Conservation (phyloP, 2,113 vertebrate species). For the Marmota flaviventris region DNA sequence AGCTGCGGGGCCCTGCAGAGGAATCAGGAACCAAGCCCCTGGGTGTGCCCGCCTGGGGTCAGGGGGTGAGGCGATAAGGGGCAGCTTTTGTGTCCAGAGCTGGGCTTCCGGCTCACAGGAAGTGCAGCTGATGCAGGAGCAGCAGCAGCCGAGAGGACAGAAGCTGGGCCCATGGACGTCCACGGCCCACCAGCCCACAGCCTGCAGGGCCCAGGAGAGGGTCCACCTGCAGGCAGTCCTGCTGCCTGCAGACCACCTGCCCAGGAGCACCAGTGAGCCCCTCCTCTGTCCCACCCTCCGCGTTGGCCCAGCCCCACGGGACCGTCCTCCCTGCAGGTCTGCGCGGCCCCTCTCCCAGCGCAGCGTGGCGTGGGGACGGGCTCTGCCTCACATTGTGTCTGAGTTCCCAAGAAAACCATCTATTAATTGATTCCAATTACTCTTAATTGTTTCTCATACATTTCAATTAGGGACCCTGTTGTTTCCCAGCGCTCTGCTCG, state of each 20-base stretch:
- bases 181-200: neutral
- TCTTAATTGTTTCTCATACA: constrained; percentile 88
- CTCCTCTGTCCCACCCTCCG: rapidly evolving
- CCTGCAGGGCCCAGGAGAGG: neutral
- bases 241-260: neutral
- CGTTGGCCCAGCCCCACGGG: too few relatives aligned
- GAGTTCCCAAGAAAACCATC: constrained; percentile 84
- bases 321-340: rapidly evolving
- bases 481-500: constrained; percentile 49
- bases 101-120: constrained; percentile 95
- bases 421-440: constrained; percentile 90
- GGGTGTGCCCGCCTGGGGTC: constrained; percentile 86
- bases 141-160: neutral
- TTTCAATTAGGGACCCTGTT: constrained; percentile 86
- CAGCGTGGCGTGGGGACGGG: constrained; percentile 63
- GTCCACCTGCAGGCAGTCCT: neutral
- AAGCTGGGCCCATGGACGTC: constrained; percentile 71
- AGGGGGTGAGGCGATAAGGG: constrained; percentile 92
- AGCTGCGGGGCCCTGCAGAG: constrained; percentile 57
- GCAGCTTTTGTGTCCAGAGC: constrained; percentile 91
- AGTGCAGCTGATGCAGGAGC: constrained; percentile 72
- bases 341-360: neutral
- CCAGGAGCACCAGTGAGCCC: neutral
- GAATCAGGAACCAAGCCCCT: constrained; percentile 73
- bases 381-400: constrained; percentile 72